Base-by-base conservation (phyloP, 2,888 invertebrate species). In the Leucoptera coffeella region DNA sequence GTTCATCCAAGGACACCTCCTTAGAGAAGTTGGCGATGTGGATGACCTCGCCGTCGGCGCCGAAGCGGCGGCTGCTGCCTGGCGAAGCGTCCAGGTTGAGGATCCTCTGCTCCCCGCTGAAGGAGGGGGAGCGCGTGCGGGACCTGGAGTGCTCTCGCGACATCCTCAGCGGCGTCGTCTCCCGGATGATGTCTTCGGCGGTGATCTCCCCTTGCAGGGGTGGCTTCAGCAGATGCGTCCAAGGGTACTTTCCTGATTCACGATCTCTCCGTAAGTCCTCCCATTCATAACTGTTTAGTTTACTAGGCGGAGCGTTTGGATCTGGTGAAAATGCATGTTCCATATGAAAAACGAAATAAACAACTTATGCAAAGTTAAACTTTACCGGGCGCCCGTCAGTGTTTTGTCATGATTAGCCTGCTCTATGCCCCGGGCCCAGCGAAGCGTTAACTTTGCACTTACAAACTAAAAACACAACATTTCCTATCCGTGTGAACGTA, bases 201-300 rank as follows among this genome's bases (percentile, higher is more conserved):
- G 71, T 69, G 32, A 72, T 56, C 43, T 62, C 60, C 28, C 62
- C 65, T 39, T 58, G 55, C 12, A 80, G 50, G 1, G 80, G 78
- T 13, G 67, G 74, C 50, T 85, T 85, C 41, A 81, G 72, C 14
- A 87, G 57, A 53, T 85, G 78, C 9, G 87, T 86, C 85, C 86
- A 87, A 38, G 87, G 87, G 47, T 87, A 87, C 23, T 79, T 80
- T 34, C 87, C 87, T 47, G 76, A 73, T 41, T 76, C 73, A 55
- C 79, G 78, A 38, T 80, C 75, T 48, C 82, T 72, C 41, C 77
- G 64, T 22, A 87, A 60, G 55, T 87, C 86, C 60, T 87, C 86
- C 86, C 86, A 87, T 65, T 78, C 75, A 56, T 86, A 87, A 27
- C 85, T 85, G 55, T 82, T 80, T 41, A 82, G 71, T 33, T 85